These are phyloP conservation scores for Crocidura indochinensis DNA, from an alignment of 2,797 vertebrate species.

Conservation along the genomic window DNA sequence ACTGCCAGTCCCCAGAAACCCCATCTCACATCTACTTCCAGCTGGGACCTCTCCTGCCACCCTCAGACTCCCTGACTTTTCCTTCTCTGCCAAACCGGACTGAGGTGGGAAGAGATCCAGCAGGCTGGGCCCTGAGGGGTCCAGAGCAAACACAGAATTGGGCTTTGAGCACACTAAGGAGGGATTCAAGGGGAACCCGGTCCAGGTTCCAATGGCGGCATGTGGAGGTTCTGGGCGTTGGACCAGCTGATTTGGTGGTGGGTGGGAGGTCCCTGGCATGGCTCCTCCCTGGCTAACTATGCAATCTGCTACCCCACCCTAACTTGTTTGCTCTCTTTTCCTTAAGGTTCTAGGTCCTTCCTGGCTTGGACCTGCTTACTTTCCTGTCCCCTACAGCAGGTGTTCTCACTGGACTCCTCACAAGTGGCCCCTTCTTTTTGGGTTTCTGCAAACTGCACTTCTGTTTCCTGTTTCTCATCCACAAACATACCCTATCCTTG, in stretches of 20 bases:
- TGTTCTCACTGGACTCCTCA: background rate
- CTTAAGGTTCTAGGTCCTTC: background rate
- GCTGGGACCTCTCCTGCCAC: conserved; percentile 29
- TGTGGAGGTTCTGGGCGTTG: too few species aligned
- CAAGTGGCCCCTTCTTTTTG: rapidly evolving
- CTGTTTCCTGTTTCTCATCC: too few species aligned
- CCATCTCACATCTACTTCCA: conserved; percentile 61
- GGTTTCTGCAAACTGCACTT: background rate
- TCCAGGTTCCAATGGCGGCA: background rate
- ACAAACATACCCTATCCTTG: too few species aligned
- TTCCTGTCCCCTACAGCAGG: background rate
- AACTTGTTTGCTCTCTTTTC: background rate
- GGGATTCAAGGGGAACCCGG: background rate
- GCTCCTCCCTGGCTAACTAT: too few species aligned
- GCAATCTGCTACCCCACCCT: too few species aligned
- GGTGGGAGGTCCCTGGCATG: too few species aligned
- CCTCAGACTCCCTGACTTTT: background rate
- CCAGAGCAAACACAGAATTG: background rate
- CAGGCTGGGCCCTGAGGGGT: background rate
- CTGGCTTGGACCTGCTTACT: background rate
- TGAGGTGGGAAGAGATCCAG: conserved; percentile 47
- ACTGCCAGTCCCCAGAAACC: conserved; percentile 66
- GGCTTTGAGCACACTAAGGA: background rate
- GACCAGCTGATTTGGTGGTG: too few species aligned
- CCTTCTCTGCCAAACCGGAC: background rate